Evolutionary conservation across 30 jellyfish, hydroid and myxozoan species (phyloP), one percentile per base, ranked within the genome.

Genomic region (Sanderia malayensis): DNA sequence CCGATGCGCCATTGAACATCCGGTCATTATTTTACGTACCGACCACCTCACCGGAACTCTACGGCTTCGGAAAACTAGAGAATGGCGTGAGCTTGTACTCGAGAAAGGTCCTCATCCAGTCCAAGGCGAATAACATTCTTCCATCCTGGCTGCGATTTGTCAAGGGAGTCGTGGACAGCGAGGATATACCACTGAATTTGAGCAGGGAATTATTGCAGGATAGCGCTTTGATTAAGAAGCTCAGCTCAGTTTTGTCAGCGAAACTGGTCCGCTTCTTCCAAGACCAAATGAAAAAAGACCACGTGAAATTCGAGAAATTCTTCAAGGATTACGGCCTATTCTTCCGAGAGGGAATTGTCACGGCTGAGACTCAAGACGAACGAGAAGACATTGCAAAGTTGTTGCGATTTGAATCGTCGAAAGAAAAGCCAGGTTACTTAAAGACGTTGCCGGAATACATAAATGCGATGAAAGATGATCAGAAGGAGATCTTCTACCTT

Each of bases 111-210:
- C 96, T 92, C 21, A 92, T 92, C 34, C 98, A 92, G 80, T 85
- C 98, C 2, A 92, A 92, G 47, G 96, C 98, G 1, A 80, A 76
- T 29, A 92, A 85, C 58, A 74, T 92, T 46, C 82, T 92, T 3
- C 98, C 98, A 1, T 87, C 73, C 4, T 92, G 98, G 98, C 68
- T 92, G 18, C 92, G 98, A 10, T 92, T 92, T 59, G 60, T 92
- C 73, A 88, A 93, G 53, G 98, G 98, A 1, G 94, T 92, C 2
- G 98, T 92, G 21, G 98, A 92, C 76, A 92, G 98, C 47, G 98
- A 92, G 71, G 98, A 92, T 33, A 83, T 92, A 1, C 98, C 98
- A 10, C 77, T 92, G 86, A 92, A 92, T 57, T 55, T 92, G 61
- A 92, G 98, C 73, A 80, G 98, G 13, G 98, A 92, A 68, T 87